These are phyloP conservation scores for Trichopoda pennipes DNA, from an alignment of 2,888 invertebrate genomes.

Conservation along the genomic window DNA sequence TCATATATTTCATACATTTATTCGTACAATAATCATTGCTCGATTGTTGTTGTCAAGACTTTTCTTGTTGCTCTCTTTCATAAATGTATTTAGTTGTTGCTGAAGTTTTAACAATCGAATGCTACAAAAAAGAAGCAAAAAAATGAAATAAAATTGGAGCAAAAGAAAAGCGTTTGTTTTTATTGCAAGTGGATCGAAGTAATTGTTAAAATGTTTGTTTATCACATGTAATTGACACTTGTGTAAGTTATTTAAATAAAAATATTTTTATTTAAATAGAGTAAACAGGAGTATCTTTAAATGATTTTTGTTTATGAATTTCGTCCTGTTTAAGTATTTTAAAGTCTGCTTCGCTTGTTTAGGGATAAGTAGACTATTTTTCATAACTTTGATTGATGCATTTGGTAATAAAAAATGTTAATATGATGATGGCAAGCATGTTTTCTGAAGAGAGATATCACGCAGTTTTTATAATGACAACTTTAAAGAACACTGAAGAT, in stretches of 20 bases:
- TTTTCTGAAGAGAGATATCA: too few relatives aligned
- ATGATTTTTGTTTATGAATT: not conserved
- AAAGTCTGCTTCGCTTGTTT: not conserved
- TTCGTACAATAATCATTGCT: slow-evolving; percentile 23
- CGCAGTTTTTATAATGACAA: too few relatives aligned
- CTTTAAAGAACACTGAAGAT: too few relatives aligned
- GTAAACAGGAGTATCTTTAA: not conserved
- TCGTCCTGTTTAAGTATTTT: not conserved
- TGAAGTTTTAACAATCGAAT: slow-evolving; percentile 48
- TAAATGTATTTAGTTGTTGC: slow-evolving; percentile 22
- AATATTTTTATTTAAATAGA: slow-evolving; percentile 1
- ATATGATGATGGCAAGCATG: too few relatives aligned
- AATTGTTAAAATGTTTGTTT: slow-evolving; percentile 62
- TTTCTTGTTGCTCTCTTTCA: slow-evolving; percentile 25
- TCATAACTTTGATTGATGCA: too few relatives aligned
- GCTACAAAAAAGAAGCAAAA: not conserved
- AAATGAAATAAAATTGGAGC: slow-evolving; percentile 4
- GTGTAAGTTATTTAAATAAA: slow-evolving; percentile 36
- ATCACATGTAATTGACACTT: slow-evolving; percentile 66
- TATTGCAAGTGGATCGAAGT: slow-evolving; percentile 40
- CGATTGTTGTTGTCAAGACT: slow-evolving; percentile 39
- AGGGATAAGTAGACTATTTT: too few relatives aligned
- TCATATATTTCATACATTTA: slow-evolving; percentile 2
- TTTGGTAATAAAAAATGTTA: too few relatives aligned
- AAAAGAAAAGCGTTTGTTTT: slow-evolving; percentile 35